phyloP scores from a whole-genome alignment of 2,888 invertebrate genomes.

The Coleophora deauratella region DNA sequence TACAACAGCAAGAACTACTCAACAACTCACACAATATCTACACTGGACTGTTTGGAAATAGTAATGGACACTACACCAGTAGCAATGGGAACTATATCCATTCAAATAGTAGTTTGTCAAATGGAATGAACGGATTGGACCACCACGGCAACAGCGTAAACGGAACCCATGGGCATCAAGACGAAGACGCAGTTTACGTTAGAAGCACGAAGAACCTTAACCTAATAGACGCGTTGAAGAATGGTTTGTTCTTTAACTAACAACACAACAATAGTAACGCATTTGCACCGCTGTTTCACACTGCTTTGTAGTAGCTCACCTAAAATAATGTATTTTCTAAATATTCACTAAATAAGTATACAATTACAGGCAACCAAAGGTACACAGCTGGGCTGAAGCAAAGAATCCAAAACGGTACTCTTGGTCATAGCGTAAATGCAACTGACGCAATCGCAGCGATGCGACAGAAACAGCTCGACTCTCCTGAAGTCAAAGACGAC shows the following conservation, averaged over 20 bases:
- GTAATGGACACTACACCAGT: conserved; percentile 16
- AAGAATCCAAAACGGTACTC: conserved; percentile 74
- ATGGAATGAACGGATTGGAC: conserved; percentile 3
- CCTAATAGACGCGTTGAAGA: conserved; percentile 49
- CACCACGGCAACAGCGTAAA: conserved; percentile 31
- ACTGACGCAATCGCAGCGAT: conserved; percentile 52
- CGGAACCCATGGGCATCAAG: conserved; percentile 22
- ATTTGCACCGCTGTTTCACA: conserved; percentile 13
- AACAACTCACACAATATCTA: conserved; percentile 43
- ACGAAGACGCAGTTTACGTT: conserved; percentile 34
- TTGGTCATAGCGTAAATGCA: conserved; percentile 66
- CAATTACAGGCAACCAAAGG: conserved; percentile 67
- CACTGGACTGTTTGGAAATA: conserved; percentile 22
- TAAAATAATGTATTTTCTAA: not conserved
- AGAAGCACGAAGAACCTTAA: conserved; percentile 35
- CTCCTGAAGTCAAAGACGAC: conserved; percentile 72
- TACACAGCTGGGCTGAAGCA: conserved; percentile 75
- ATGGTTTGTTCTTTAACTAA: conserved; percentile 65
- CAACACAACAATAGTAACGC: conserved; percentile 37
- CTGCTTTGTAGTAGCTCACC: not conserved
- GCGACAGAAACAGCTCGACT: conserved; percentile 73
- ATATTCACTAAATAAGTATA: not conserved
- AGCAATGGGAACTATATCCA: conserved; percentile 1
- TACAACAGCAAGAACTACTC: conserved; percentile 82
- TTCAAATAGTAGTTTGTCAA: not conserved